Base-by-base conservation (phyloP, 1,140 invertebrate species). In the Macrotrachela quadricornifera region DNA sequence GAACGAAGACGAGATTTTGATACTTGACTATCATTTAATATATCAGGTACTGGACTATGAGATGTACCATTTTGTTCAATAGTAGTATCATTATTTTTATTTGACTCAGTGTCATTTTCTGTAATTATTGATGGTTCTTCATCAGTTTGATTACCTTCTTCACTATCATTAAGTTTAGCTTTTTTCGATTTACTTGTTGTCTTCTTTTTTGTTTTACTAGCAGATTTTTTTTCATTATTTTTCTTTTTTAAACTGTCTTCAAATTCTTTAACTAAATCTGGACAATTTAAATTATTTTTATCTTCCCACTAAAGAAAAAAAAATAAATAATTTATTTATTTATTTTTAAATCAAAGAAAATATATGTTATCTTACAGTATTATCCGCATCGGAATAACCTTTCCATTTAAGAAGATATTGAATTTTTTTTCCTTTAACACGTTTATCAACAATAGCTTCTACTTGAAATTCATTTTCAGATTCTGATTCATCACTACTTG, bases 321-420 rank as follows among this genome's bases (percentile, higher is more conserved):
- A n/a, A n/a, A n/a, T n/a, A n/a, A n/a, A n/a, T n/a, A n/a, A n/a
- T n/a, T n/a, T 68, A 71, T 43, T 68, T 71, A 55, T 70, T n/a
- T n/a, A n/a, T 71, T 57, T 71, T 67, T 30, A 66, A 66, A n/a
- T n/a, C n/a, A n/a, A n/a, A n/a, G n/a, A n/a, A n/a, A n/a, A n/a
- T n/a, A n/a, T n/a, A n/a, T n/a, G n/a, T n/a, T n/a, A n/a, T n/a
- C 49, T 57, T 12, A 59, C 56, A 42, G 18, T 17, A 12, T 17
- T 17, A 16, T 57, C 67, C 60, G 61, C 73, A 68, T 75, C 71
- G 45, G 65, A 63, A 65, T 87, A 88, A 1, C 83, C 83, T 70
- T 86, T 86, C 85, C 85, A 90, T 68, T 88, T 88, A 10, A 90
- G 67, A 52, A 78, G 80, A 64, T 87, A 88, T 67, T 88, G 83